Base-by-base conservation (phyloP, 1,140 invertebrate species). In the Temnothorax longispinosus region DNA sequence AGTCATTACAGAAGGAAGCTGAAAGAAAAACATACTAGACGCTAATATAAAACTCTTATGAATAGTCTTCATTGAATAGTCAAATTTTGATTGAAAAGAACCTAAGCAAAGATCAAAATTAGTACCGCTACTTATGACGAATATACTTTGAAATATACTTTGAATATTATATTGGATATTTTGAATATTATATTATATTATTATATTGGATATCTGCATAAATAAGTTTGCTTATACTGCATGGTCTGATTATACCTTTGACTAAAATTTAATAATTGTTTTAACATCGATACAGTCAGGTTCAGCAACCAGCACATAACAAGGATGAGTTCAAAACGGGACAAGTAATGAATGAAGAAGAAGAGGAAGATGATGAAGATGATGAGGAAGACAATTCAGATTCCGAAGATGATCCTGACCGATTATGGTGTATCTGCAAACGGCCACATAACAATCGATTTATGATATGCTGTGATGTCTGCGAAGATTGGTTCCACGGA, bases 401-500 rank as follows among this genome's bases (percentile, higher is more conserved):
- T 94, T 97, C 98, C 15, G 98, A 99, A 95, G 98, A 99, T 96
- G 98, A 99, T 96, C 98, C 98, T 4, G 97, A 99, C 89, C 97
- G 98, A 95, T 95, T 99, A 35, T 99, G 99, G 98, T 99, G 99
- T 94, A 98, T 99, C 92, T 99, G 99, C 94, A 97, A 98, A 91
- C 98, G 98, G 92, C 99, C 99, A 0, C 98, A 99, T 94, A 98
- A 99, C 92, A 99, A 99, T 95, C 96, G 98, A 47, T 99, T 99
- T 94, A 99, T 99, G 99, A 99, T 99, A 92, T 99, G 98, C 93
- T 99, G 99, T 94, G 99, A 99, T 94, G 96, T 97, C 1, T 99
- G 99, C 95, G 98, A 99, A 94, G 98, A 99, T 92, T 99, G 99
- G 99, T 99, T 98, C 93, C 99, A 99, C 95, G 99, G 99, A 8